phyloP scores from a whole-genome alignment of 1,140 invertebrate genomes.

The Contarinia nasturtii region DNA sequence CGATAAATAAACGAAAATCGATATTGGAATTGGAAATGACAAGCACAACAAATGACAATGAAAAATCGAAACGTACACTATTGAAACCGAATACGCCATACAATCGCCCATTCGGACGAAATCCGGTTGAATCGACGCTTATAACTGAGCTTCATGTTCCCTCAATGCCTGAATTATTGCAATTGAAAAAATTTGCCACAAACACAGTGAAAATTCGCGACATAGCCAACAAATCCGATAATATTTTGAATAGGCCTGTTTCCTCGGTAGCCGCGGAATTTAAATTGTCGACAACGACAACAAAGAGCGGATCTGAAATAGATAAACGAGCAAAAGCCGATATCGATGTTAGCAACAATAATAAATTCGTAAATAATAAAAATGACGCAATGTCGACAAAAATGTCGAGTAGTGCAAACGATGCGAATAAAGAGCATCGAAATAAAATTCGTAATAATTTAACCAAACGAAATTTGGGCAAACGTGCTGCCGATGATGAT shows the following conservation, averaged over 20 bases:
- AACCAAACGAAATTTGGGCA: slow-evolving; percentile 12
- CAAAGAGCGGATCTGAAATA: no score
- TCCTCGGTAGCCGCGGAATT: slow-evolving; percentile 5
- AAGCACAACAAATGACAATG: slow-evolving; percentile 2
- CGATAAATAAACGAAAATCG: slow-evolving; percentile 10
- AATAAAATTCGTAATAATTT: slow-evolving; percentile 27
- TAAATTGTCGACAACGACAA: no score
- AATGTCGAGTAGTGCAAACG: no score
- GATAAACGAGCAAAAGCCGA: slow-evolving; percentile 9
- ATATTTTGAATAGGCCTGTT: slow-evolving; percentile 13
- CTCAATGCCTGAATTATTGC: slow-evolving; percentile 34
- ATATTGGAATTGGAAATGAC: slow-evolving; percentile 7
- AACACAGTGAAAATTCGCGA: slow-evolving; percentile 38
- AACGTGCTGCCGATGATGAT: slow-evolving; percentile 21
- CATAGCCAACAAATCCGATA: slow-evolving; percentile 32
- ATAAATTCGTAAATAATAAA: no score
- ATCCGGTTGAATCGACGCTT: slow-evolving; percentile 8
- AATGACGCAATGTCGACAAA: no score
- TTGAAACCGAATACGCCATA: slow-evolving; percentile 6
- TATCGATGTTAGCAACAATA: slow-evolving; percentile 10
- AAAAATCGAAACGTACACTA: background rate
- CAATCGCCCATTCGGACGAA: slow-evolving; percentile 6
- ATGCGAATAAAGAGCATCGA: slow-evolving; percentile 14
- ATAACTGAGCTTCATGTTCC: slow-evolving; percentile 31
- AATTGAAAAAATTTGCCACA: slow-evolving; percentile 34